phyloP scores from a whole-genome alignment of 2,888 invertebrate genomes.

The Rhogogaster chlorosoma region DNA sequence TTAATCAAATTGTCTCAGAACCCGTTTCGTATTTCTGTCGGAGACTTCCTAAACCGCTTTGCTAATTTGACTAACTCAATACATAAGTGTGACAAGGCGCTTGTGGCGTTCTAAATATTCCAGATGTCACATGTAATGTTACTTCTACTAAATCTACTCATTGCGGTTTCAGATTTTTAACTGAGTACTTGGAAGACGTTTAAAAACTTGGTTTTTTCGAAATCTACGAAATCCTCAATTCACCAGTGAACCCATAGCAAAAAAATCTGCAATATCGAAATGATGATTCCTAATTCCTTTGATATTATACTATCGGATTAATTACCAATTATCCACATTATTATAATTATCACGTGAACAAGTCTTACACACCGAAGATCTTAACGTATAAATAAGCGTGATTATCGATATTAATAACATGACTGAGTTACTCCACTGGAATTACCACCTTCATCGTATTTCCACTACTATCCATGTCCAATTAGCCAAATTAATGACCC shows the following conservation, averaged over 20 bases:
- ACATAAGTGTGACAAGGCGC: not conserved
- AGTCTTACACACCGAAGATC: not conserved
- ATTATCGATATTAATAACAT: not conserved
- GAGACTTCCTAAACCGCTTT: not conserved
- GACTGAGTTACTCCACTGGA: not conserved
- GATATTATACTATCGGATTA: not conserved
- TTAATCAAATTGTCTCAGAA: not conserved
- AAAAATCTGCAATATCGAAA: not conserved
- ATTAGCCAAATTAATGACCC: not conserved
- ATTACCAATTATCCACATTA: conserved; percentile 18
- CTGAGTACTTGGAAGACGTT: not conserved
- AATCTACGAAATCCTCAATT: not conserved
- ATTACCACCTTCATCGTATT: not conserved
- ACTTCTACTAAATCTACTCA: not conserved
- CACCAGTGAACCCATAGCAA: not conserved
- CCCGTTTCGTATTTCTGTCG: not conserved
- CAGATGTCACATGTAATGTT: not conserved
- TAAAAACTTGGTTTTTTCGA: not conserved
- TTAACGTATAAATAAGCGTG: not conserved
- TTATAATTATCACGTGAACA: not conserved
- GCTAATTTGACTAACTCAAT: not conserved
- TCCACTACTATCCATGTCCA: not conserved
- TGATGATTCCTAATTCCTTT: not conserved
- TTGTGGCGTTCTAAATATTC: not conserved
- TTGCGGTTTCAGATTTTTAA: not conserved